Conservation (phyloP, 1,140 invertebrate species). For the Bombus terrestris region DNA sequence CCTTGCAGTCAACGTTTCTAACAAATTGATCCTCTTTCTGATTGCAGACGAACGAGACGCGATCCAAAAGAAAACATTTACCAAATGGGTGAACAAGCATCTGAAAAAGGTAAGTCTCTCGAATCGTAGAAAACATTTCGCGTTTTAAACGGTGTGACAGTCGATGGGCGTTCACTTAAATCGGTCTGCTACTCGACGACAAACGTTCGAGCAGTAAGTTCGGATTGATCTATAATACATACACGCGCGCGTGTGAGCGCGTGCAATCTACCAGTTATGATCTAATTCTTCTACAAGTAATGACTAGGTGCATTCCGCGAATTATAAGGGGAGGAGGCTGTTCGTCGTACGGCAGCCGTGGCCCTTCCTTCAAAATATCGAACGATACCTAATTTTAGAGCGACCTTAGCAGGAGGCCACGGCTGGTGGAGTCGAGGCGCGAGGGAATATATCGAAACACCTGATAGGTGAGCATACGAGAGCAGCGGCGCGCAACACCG, state of each 20-base stretch:
- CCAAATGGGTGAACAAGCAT: conserved; percentile 99
- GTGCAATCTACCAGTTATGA: background rate
- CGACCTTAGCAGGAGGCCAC: conserved; percentile 49
- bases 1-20: background rate
- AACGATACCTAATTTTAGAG: conserved; percentile 49
- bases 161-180: conserved; percentile 15
- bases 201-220: background rate
- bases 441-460: conserved; percentile 40
- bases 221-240: background rate
- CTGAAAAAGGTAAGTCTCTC: conserved; percentile 95
- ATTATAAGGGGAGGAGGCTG: background rate
- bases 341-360: background rate
- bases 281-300: background rate
- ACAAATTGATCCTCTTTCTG: conserved; percentile 73
- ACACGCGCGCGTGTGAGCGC: too few relatives aligned
- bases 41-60: conserved; percentile 99
- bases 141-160: background rate
- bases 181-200: background rate
- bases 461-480: conserved; percentile 44
- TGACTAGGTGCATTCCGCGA: background rate
- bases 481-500: conserved; percentile 37
- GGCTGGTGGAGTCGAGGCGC: conserved; percentile 9
- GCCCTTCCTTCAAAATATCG: conserved; percentile 51
- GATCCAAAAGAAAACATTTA: conserved; percentile 99
- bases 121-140: background rate